phyloP scores from a whole-genome alignment of 2,113 vertebrate genomes.

The Dicaeum eximium region DNA sequence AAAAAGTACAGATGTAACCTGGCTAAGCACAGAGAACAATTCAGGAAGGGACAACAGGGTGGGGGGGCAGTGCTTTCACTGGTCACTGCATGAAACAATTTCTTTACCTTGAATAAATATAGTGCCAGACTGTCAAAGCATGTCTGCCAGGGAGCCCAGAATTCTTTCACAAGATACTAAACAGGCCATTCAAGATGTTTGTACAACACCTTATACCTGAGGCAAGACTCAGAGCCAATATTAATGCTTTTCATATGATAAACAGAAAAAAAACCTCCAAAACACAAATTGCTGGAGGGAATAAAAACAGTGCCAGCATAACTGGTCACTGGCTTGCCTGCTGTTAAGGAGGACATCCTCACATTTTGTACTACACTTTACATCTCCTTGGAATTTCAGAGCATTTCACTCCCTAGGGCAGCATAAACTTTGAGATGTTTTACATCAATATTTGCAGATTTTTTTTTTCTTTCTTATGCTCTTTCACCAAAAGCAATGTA shows the following conservation, averaged over 20 bases:
- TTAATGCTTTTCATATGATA: slow-evolving; percentile 13
- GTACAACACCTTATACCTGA: slow-evolving; percentile 18
- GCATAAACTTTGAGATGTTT: neutral
- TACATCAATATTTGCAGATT: neutral
- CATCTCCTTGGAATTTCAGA: neutral
- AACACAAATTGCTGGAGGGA: neutral
- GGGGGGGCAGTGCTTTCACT: fast-evolving
- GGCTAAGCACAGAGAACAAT: neutral
- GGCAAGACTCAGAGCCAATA: slow-evolving; percentile 29
- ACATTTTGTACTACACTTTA: neutral
- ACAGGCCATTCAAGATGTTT: slow-evolving; percentile 20
- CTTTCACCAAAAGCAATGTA: neutral
- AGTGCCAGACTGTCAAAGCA: neutral
- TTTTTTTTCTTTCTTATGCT: neutral
- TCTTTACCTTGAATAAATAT: neutral
- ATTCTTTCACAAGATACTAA: slow-evolving; percentile 30
- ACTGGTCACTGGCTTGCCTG: neutral
- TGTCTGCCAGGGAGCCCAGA: slow-evolving; percentile 23
- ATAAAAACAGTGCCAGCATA: neutral
- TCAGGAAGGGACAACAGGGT: fast-evolving
- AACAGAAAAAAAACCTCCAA: neutral
- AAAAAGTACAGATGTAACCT: neutral
- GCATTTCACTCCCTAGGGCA: neutral
- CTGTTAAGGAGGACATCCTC: neutral
- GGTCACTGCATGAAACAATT: neutral